These are phyloP conservation scores for Drosophila arawakana DNA, from an alignment of 1,140 invertebrate species.

Conservation along the genomic window DNA sequence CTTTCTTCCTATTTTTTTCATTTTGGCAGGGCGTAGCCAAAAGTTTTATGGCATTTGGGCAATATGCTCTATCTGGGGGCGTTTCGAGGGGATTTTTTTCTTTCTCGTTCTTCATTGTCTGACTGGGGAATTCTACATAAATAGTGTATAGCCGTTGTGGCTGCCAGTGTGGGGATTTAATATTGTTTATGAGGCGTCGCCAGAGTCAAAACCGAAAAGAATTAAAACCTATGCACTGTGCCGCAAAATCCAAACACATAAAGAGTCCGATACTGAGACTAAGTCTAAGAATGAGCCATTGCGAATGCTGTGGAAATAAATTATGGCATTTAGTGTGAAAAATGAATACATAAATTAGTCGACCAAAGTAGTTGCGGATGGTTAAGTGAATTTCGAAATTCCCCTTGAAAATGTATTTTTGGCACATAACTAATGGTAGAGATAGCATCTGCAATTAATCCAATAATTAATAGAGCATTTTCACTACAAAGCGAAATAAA, in stretches of 20 bases:
- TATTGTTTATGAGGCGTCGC: conserved; percentile 79
- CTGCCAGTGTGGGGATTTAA: conserved; percentile 61
- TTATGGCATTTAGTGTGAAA: conserved; percentile 76
- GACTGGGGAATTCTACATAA: conserved; percentile 30
- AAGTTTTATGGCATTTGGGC: conserved; percentile 66
- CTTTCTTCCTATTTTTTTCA: background rate
- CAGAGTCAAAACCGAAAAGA: conserved; percentile 62
- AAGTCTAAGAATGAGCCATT: conserved; percentile 39
- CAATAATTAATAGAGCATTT: conserved; percentile 1
- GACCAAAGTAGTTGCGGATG: background rate
- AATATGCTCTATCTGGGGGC: conserved; percentile 33
- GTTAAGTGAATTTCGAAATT: conserved; percentile 5
- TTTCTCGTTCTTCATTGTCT: conserved; percentile 19
- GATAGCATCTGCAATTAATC: conserved; percentile 17
- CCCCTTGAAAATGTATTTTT: conserved; percentile 10
- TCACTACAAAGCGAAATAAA: background rate
- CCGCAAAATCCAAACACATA: background rate
- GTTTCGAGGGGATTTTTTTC: conserved; percentile 27
- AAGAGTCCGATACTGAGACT: background rate
- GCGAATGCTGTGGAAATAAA: conserved; percentile 63
- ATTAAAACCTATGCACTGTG: conserved; percentile 64
- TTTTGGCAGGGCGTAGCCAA: conserved; percentile 36
- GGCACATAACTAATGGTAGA: background rate
- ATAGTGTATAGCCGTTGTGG: conserved; percentile 14
- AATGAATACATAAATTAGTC: conserved; percentile 55